Evolutionary conservation across 2,888 invertebrate genomes (phyloP), one percentile per base, ranked within the genome.

Genomic region (Rhimphoctona megacephalus): DNA sequence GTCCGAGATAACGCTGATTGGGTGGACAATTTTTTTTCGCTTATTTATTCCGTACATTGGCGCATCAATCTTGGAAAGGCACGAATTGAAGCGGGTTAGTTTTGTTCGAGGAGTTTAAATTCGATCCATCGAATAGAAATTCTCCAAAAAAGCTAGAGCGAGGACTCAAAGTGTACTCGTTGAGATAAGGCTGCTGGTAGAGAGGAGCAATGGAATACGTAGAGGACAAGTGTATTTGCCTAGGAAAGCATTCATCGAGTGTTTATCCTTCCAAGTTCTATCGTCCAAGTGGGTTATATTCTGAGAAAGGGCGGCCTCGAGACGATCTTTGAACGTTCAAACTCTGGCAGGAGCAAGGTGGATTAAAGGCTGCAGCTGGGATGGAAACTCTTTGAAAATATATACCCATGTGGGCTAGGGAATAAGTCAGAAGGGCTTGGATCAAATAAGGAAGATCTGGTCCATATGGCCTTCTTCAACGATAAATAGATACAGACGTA

Each of bases 341-440:
- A 88, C 88, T 79, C 79, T 81, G 79, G 87, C 74, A 80, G 82
- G 80, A 17, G 25, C 36, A 76, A 80, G 76, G 83, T 72, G 85
- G 83, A 85, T 86, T 76, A 80, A 81, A 70, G 85, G 69, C 76
- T 67, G 66, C 83, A 67, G 80, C 76, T 39, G 64, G 88, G 77
- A 87, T 25, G 89, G 90, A 92, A 90, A 91, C 91, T 92, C 90
- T 91, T 90, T 90, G 90, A 91, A 64, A 69, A 79, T 54, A 54
- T 78, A 83, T 66, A 83, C 25, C 52, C 25, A 72, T 66, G 76
- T 19, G 30, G 14, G 43, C 46, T 8, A 17, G 30, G 36, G 19
- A 36, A 39, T 22, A n/a, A 33, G 6, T 72, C 36, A 17, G 17
- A 36, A 22, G 36, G 54, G 22, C 73, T 33, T 22, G 2, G 9